Evolutionary conservation across 2,797 vertebrate genomes (phyloP), one percentile per base, ranked within the genome.

Genomic region (Alectoris magna): DNA sequence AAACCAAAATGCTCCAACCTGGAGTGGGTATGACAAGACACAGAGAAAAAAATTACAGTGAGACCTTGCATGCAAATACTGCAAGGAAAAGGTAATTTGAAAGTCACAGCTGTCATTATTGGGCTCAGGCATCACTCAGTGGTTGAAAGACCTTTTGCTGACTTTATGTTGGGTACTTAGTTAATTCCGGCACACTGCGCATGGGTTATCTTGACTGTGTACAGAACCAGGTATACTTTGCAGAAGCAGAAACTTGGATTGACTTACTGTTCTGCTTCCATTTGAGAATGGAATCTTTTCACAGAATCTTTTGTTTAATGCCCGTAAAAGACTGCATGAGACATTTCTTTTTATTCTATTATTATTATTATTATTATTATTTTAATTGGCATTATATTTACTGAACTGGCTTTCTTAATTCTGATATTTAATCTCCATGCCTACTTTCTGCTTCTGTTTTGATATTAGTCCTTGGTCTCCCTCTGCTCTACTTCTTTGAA

Each of bases 271-370:
- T 73, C 10, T 49, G n/a, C 4, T 77, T 19, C 9, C 6, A 2
- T 71, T 39, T 69, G 27, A 75, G 29, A 82, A 73, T 10, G 5
- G 14, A 67, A 31, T 74, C 6, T 73, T 73, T 31, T 7, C 39
- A 41, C 8, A 56, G 16, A 73, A 36, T 75, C 13, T 46, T 87
- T 81, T 79, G 10, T 11, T 59, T 55, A 48, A 36, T 74, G 22
- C 10, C 10, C 5, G 29, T 51, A 48, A 60, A 72, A 53, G 41
- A 74, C 58, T 14, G 29, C 15, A 10, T 21, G 60, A 95, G 70
- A 80, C 4, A n/a, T 85, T 68, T 91, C 92, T 87, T 92, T 93
- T 31, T 26, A 91, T 90, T 89, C 38, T 90, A 78, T 84, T 58
- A 69, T 95, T 78, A 78, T 79, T 79, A 39, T 39, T 88, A 6